Conservation (phyloP, 2,113 vertebrate genomes). For the Notarius lentiginosus region DNA sequence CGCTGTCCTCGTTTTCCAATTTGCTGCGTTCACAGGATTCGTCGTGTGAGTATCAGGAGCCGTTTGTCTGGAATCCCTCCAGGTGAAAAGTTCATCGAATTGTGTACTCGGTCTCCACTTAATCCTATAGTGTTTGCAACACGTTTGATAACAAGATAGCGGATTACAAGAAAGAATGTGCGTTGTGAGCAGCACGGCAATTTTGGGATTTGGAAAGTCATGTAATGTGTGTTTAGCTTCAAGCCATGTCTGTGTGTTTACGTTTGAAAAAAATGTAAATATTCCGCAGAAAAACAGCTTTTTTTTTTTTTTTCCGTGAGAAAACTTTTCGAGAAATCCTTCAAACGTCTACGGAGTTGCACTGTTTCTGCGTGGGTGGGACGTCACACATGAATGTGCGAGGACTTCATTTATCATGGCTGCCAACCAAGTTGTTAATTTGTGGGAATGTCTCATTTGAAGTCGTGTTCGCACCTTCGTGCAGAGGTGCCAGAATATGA, state of each 20-base stretch:
- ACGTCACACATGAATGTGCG: background rate
- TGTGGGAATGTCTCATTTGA: background rate
- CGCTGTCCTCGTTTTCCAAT: background rate
- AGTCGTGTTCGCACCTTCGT: background rate
- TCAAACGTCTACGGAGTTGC: too few relatives aligned
- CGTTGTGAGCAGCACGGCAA: background rate
- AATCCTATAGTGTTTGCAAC: constrained; percentile 16
- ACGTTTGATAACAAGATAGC: constrained; percentile 6
- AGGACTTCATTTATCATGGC: background rate
- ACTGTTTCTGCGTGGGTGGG: too few relatives aligned
- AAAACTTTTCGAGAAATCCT: background rate
- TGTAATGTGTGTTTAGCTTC: background rate
- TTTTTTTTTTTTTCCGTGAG: background rate
- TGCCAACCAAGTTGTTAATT: background rate
- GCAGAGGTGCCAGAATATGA: background rate
- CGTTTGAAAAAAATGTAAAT: background rate
- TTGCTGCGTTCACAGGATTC: background rate
- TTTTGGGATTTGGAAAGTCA: constrained; percentile 11
- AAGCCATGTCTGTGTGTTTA: background rate
- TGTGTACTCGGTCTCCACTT: background rate
- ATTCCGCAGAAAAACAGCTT: background rate
- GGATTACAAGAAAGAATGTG: constrained; percentile 4
- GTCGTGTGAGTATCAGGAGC: background rate
- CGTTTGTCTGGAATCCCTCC: background rate
- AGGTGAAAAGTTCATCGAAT: constrained; percentile 10